Evolutionary conservation across 1,140 invertebrate species (phyloP).

Genomic region (Drosophila trapezifrons): DNA sequence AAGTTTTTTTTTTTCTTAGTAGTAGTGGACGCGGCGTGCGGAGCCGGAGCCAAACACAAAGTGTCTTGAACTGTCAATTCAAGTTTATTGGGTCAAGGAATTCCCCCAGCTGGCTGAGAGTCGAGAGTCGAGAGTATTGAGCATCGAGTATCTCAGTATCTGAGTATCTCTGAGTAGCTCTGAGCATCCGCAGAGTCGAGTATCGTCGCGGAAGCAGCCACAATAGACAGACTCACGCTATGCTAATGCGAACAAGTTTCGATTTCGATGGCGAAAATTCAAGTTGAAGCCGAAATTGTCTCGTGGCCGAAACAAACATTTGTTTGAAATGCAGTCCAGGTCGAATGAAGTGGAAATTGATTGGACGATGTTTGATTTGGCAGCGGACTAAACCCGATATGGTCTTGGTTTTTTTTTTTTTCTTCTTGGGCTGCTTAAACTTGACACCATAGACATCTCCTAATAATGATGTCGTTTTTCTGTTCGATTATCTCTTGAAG

Average conservation of each 20-base stretch:
- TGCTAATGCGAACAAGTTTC: constrained; percentile 66
- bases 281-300: constrained; percentile 37
- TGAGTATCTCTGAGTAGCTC: constrained; percentile 26
- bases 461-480: constrained; percentile 24
- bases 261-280: constrained; percentile 54
- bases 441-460: constrained; percentile 1
- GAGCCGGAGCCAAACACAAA: constrained; percentile 70
- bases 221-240: constrained; percentile 38
- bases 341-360: constrained; percentile 38
- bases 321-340: constrained; percentile 74
- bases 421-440: background rate
- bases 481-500: constrained; percentile 6
- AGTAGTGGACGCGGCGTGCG: background rate
- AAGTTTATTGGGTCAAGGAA: constrained; percentile 84
- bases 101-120: constrained; percentile 51
- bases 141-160: constrained; percentile 33
- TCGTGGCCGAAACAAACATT: constrained; percentile 67
- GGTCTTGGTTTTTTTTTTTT: background rate
- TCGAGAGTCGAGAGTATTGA: constrained; percentile 18
- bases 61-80: constrained; percentile 83
- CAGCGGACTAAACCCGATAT: background rate
- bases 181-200: constrained; percentile 30
- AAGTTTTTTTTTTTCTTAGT: constrained; percentile 7
- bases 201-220: constrained; percentile 62
- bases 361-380: constrained; percentile 11